Evolutionary conservation across 2,113 vertebrate species (phyloP).

Genomic region (Syngnathoides biaculeatus): DNA sequence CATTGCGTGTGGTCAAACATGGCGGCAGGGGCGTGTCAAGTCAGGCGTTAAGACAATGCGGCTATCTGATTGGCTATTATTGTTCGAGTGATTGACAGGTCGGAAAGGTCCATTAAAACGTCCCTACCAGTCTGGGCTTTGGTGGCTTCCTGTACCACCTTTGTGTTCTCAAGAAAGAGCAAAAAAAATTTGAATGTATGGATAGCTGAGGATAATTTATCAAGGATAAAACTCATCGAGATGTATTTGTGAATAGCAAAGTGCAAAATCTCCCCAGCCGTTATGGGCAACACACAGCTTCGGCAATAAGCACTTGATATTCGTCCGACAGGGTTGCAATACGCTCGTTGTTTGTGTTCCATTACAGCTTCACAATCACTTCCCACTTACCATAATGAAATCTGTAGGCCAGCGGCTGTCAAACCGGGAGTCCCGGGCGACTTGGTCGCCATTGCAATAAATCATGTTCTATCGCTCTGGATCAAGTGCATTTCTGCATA

Average conservation of each 20-base stretch:
- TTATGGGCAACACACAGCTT: slow-evolving; percentile 2
- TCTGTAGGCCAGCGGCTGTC: background rate
- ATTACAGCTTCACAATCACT: slow-evolving; percentile 29
- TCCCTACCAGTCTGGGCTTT: no score
- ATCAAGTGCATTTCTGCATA: background rate
- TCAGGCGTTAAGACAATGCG: no score
- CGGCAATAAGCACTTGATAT: slow-evolving; percentile 33
- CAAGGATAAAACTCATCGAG: background rate
- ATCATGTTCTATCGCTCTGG: background rate
- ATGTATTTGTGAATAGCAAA: background rate
- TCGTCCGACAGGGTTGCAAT: slow-evolving; percentile 28
- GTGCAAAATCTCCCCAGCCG: background rate
- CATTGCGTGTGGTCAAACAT: no score
- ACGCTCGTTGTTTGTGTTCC: slow-evolving; percentile 34
- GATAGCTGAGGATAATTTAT: no score
- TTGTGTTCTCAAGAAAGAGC: background rate
- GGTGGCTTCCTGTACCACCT: no score
- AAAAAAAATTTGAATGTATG: no score
- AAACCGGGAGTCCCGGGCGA: background rate
- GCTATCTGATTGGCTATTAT: no score
- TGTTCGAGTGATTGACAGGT: no score
- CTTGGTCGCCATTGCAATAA: background rate
- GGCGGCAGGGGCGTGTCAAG: no score
- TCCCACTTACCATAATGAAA: slow-evolving; percentile 42
- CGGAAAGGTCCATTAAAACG: no score